Evolutionary conservation across 2,888 invertebrate species (phyloP).

Genomic region (Eupithecia subumbrata): DNA sequence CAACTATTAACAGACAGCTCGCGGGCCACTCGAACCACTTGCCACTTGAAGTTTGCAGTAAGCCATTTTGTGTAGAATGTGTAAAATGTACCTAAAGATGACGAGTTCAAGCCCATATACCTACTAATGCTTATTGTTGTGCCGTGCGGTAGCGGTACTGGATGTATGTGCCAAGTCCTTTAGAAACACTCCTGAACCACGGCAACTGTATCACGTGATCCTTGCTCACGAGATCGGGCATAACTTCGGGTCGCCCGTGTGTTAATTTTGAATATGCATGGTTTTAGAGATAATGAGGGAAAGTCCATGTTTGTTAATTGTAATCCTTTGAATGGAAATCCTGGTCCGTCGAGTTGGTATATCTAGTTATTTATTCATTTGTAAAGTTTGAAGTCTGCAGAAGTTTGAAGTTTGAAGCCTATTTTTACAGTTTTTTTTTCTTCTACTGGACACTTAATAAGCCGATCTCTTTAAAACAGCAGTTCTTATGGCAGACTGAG

Average conservation of each 20-base stretch:
- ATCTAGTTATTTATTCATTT: neutral
- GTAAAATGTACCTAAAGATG: constrained; percentile 58
- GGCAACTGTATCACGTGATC: constrained; percentile 95
- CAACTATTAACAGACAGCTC: too few species aligned
- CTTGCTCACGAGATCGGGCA: constrained; percentile 99
- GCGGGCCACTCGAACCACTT: too few species aligned
- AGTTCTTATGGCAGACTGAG: neutral
- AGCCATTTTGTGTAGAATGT: too few species aligned
- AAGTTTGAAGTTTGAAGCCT: too few species aligned
- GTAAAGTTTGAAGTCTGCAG: neutral
- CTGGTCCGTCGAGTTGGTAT: neutral
- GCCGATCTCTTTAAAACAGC: neutral
- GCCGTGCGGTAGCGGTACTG: too few species aligned
- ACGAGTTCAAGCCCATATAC: too few species aligned
- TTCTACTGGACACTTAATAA: neutral
- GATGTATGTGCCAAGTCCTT: too few species aligned
- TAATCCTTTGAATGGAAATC: neutral
- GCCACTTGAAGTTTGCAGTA: too few species aligned
- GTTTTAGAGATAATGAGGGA: neutral
- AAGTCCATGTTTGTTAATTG: constrained; percentile 8
- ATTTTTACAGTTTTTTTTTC: neutral
- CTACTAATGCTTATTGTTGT: too few species aligned
- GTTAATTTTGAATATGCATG: constrained; percentile 20
- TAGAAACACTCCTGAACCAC: too few species aligned
- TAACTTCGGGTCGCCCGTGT: constrained; percentile 98